These are phyloP conservation scores for Dolichoris vasculosae DNA, from an alignment of 1,140 invertebrate species.

Conservation along the genomic window DNA sequence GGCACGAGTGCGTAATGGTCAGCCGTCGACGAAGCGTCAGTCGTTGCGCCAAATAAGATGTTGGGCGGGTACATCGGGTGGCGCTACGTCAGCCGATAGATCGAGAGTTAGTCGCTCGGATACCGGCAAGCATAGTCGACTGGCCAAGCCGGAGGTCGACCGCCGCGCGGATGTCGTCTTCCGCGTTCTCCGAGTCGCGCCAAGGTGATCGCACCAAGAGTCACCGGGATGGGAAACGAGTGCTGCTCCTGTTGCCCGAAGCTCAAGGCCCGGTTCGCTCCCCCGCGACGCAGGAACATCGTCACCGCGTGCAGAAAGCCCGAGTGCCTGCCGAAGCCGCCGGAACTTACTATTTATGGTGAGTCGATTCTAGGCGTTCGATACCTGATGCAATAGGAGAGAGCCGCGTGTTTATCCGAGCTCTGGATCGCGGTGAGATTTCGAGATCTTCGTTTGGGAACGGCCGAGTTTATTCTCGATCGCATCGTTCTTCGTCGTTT, in stretches of 20 bases:
- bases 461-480: background rate
- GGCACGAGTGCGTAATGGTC: background rate
- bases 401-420: background rate
- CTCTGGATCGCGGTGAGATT: background rate
- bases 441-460: background rate
- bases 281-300: slow-evolving; percentile 37
- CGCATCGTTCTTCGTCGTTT: background rate
- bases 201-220: background rate
- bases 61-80: background rate
- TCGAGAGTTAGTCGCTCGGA: slow-evolving; percentile 6
- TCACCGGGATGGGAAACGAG: background rate
- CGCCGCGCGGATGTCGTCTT: background rate
- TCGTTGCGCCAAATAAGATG: slow-evolving; percentile 46
- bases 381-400: background rate
- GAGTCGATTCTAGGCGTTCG: background rate
- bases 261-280: background rate
- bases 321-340: slow-evolving; percentile 58
- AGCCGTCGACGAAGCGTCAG: background rate
- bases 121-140: slow-evolving; percentile 30
- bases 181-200: background rate
- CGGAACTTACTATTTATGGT: slow-evolving; percentile 52
- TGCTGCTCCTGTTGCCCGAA: background rate
- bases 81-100: background rate
- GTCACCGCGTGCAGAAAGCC: slow-evolving; percentile 53
- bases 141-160: background rate